Base-by-base conservation (phyloP, 2,888 invertebrate genomes). In the Loripinus fragilis region DNA sequence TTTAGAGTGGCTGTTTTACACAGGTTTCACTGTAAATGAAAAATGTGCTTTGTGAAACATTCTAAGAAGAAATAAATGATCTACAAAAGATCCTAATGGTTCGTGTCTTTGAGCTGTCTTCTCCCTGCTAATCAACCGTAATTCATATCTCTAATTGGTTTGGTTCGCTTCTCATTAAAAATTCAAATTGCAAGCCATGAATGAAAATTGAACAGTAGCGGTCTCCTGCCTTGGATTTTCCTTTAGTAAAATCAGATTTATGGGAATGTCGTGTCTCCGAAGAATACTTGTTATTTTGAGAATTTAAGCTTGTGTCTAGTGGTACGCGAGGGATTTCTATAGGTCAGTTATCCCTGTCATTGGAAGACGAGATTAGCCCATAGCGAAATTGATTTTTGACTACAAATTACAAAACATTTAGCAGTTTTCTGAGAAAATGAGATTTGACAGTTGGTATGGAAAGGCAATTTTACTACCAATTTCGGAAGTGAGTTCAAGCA, bases 101-200 rank as follows among this genome's bases (percentile, higher is more conserved):
- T 33, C 60, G 33, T 33, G 60, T 60, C 60, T 60, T 60, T 33
- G 23, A 17, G 33, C 23, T 33, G 15, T 60, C 25, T 60, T 60
- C 60, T 30, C 33, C 20, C 20, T 12, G 8, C 23, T 60, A 33
- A 60, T 60, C 60, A 60, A 33, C 23, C 60, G 60, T 60, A 60
- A 60, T 60, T 60, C 60, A 60, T 60, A 60, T 60, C 33, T 17
- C 60, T 60, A 60, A 60, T 60, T 60, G 60, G 33, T 60, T 60
- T 33, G 60, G 28, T 60, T 60, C 60, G 33, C 33, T 60, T 60
- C 60, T 60, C 60, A 60, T 60, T 60, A 60, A 60, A 60, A 60
- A 60, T 60, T 60, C 60, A 60, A 60, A 60, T 60, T 60, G 60
- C 60, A 25, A 12, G 60, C 60, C 33, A 60, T 60, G 60, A 60